Evolutionary conservation across 2,113 vertebrate genomes (phyloP), one percentile per base, ranked within the genome.

Genomic region (Trichechus manatus): DNA sequence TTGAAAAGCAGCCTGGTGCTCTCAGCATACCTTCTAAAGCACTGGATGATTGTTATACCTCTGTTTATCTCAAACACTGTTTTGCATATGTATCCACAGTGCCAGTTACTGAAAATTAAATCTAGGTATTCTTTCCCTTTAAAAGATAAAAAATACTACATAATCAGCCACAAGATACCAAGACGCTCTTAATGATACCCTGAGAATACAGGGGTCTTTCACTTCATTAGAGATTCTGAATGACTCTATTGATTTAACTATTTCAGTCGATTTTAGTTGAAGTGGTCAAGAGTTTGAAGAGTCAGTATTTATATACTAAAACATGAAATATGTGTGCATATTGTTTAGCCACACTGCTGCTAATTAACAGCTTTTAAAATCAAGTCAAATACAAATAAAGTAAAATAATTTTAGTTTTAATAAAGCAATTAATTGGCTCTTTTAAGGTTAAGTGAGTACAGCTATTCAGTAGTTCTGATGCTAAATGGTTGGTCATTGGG

Each of bases 341-440:
- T 70, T 79, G 50, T 72, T 59, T 91, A 85, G 61, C 53, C 22
- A 83, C 20, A 15, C 27, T 74, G n/a, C 29, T 75, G 9, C 81
- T 74, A 80, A 92, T 42, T 96, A 80, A 56, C 36, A 59, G 14
- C 27, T 95, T 91, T 92, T 89, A 39, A 63, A 93, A 92, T 90
- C 84, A 72, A 50, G 20, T 89, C 39, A 94, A 63, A 72, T 81
- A 50, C 4, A 83, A 74, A 56, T 91, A 88, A 80, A 74, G 42
- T 77, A 75, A 89, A 95, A 82, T 80, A 87, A 94, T 59, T 96
- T 82, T 25, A 75, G 23, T 96, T 80, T 83, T 88, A 75, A 63
- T 66, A 66, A 90, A 72, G 64, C 3, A 39, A 14, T 75, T 85
- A n/a, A 23, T 85, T 89, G 36, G 1, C 33, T 93, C 9, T 72